Evolutionary conservation across 2,113 vertebrate species (phyloP), one percentile per base, ranked within the genome.

Genomic region (Ageneiosus marmoratus): DNA sequence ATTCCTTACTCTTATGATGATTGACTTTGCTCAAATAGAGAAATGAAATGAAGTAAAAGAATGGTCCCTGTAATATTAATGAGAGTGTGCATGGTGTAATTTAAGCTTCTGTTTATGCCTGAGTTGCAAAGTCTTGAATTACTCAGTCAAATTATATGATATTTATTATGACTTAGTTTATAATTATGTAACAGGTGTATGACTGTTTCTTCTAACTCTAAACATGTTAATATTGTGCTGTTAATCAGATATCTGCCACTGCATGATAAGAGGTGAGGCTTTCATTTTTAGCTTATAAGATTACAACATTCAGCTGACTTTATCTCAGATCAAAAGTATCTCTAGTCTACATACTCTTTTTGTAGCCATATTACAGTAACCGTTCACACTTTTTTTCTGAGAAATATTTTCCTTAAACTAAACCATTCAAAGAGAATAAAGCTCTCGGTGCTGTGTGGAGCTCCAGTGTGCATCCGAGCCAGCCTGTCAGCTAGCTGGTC

Each of bases 61-160:
- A 92, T 86, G 89, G 89, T 86, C 86, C 83, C 90, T 91, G 91
- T 92, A 92, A 92, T 93, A 91, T 92, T 92, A 93, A 94, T 92
- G 91, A 92, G 88, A 90, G 88, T 91, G 91, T 90, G 90, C 83
- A 89, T 85, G 89, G 85, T 89, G 85, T 90, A 86, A 91, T 92
- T 91, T 91, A 90, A 91, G 90, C 87, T 86, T 86, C 84, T 85
- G 88, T 90, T 87, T 89, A 91, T 89, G 90, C 90, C 88, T 88
- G 88, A 92, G 86, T 91, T 90, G 84, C 87, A 85, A 88, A 86
- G 83, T 85, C 80, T 75, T 83, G 85, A 90, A 88, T 89, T 86
- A 48, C 74, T 78, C 88, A 88, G 90, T 89, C 86, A 90, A 86
- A 89, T 88, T 76, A 76, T 76, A 55, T 34, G 27, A 32, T 27